phyloP scores from a whole-genome alignment of 2,888 invertebrate genomes.

The Caenorhabditis macrosperma region DNA sequence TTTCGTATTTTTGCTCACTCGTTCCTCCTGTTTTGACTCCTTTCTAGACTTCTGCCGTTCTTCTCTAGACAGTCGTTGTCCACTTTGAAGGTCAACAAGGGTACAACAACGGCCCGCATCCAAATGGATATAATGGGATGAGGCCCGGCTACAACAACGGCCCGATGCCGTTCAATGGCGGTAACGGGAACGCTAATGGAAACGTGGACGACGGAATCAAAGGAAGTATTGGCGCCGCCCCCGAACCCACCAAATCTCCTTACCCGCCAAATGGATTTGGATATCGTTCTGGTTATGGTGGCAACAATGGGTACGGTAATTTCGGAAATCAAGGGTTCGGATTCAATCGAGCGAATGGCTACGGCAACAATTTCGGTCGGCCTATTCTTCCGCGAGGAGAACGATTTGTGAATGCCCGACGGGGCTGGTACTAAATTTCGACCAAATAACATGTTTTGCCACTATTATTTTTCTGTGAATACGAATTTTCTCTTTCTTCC shows the following conservation, averaged over 20 bases:
- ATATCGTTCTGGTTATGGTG: slow-evolving; percentile 14
- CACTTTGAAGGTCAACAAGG: slow-evolving; percentile 31
- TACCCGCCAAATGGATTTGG: slow-evolving; percentile 26
- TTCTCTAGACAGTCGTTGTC: too few species aligned
- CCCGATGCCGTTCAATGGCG: slow-evolving; percentile 21
- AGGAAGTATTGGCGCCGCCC: slow-evolving; percentile 49
- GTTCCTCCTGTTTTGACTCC: not conserved
- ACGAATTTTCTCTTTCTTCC: not conserved
- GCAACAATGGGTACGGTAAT: slow-evolving; percentile 9
- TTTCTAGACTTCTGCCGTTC: too few species aligned
- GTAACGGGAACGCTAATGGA: not conserved
- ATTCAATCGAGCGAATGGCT: slow-evolving; percentile 38
- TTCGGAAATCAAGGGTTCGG: slow-evolving; percentile 17
- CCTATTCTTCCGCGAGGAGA: slow-evolving; percentile 47
- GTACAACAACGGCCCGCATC: slow-evolving; percentile 26
- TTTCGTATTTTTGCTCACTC: not conserved
- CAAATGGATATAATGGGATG: slow-evolving; percentile 8
- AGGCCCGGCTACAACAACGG: slow-evolving; percentile 34
- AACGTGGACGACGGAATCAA: slow-evolving; percentile 31
- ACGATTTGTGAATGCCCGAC: slow-evolving; percentile 22
- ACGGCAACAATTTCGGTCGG: slow-evolving; percentile 37
- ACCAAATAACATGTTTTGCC: too few species aligned
- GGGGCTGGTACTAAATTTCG: slow-evolving; percentile 15
- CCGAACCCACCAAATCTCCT: slow-evolving; percentile 26
- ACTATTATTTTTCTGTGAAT: not conserved